Base-by-base conservation (phyloP, 2,113 vertebrate species). In the Oceanites oceanicus region DNA sequence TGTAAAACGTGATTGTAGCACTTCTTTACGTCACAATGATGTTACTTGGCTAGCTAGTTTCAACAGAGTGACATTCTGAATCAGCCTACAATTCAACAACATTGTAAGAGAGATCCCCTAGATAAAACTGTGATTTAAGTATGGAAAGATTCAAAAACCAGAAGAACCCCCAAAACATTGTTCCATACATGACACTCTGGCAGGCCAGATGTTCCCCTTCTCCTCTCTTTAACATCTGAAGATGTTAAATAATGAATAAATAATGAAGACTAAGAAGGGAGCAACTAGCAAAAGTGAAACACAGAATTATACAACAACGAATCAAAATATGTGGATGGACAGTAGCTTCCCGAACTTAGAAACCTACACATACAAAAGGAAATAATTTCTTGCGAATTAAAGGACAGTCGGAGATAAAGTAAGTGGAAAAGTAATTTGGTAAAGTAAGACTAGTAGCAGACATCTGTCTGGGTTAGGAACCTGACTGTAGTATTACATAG, bases 161-260 rank as follows among this genome's bases (percentile, higher is more conserved):
- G 49, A 90, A 75, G 19, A 87, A 58, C 3, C 9, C 44, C 8
- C 26, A 52, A 87, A 78, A 92, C 3, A 16, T 4, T 50, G 47
- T 36, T 77, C 45, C 10, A 34, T 38, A 50, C 0, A 0, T 56
- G 81, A 61, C 12, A 66, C 15, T 21, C 26, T 45, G 27, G 7
- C 45, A 7, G 29, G 27, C 18, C 42, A 88, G 47, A 56, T 53
- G 40, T 5, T 84, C 21, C 23, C 26, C n/a, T 72, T 61, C 42
- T 50, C 71, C 32, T 76, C 32, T 53, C 34, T 49, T 38, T 56
- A 56, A 23, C 27, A 66, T 40, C 40, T 66, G 23, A 83, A 72
- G 30, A 76, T 45, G 9, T 36, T 52, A 78, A 56, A 56, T 47
- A 73, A 65, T 72, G 26, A 19, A 53, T 52, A 44, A 59, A 36